Base-by-base conservation (phyloP, 2,888 invertebrate species). In the Clitarchus hookeri region DNA sequence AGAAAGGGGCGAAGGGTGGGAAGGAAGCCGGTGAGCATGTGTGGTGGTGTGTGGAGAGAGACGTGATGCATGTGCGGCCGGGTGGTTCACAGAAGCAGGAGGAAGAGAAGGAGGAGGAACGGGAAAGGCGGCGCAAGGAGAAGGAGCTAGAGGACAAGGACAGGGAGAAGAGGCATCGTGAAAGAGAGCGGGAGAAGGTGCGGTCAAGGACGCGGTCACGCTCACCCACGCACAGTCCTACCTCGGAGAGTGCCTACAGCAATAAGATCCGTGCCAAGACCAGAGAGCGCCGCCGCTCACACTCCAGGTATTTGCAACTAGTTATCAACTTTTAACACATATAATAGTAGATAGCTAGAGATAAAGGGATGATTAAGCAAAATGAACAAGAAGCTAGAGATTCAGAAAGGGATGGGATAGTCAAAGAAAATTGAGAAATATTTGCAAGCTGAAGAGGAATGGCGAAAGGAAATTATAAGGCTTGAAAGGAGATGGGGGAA, bases 31-130 rank as follows among this genome's bases (percentile, higher is more conserved):
- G 27, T 85, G 54, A 12, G 84, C 19, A 48, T 85, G 80, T 85
- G 44, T 79, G 85, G 27, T 85, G 83, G 77, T 77, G 48, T 23
- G 36, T 11, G 8, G 53, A 77, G 44, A 83, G 82, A 77, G 65
- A n/a, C n/a, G 65, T 23, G 65, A 65, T 65, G 65, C 82, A 82
- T 82, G 82, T 36, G 6, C 13, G 44, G 88, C 89, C 91, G 91
- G 90, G 91, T 92, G 92, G 91, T 92, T 93, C 93, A 90, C 93
- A 95, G 95, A 95, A 95, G 93, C 95, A 95, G 92, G 96, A 96
- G 91, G 95, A 95, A 91, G 95, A 95, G 90, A 94, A 94, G 90
- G 95, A 95, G 91, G 94, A 94, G 82, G 93, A 92, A 89, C 92
- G 94, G 88, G 90, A 89, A 89, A 89, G 88, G 89, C 93, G 92